Base-by-base conservation (phyloP, 2,797 vertebrate species). In the Tapera naevia region DNA sequence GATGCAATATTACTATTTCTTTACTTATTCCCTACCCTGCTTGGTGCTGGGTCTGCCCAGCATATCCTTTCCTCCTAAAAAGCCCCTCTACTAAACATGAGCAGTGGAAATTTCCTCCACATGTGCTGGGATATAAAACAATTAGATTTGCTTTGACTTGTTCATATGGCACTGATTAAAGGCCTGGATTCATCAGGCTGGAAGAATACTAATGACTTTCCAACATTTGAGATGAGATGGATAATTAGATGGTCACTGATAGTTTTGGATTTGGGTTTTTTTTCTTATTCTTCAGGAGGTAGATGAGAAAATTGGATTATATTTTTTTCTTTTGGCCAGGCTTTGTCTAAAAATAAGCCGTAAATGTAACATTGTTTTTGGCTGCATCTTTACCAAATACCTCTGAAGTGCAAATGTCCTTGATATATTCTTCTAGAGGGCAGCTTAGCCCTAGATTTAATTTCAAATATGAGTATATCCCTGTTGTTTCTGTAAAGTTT, bases 401-500 rank as follows among this genome's bases (percentile, higher is more conserved):
- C 76, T 64, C 71, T 85, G 27, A 94, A 90, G 65, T 51, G 17
- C 58, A 93, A 92, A 95, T 33, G 56, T 76, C 69, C 24, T 65
- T 61, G 30, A 65, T 87, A 56, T 27, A 41, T 61, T 90, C 45
- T 94, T 96, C 66, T 56, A 45, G 71, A 75, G 37, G 57, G 28
- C 46, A 75, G 51, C 21, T 91, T 94, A 83, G 35, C 57, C 61
- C 92, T 79, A 74, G 67, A 85, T 89, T 95, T 95, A 64, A 80
- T 92, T 96, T 93, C 66, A 84, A 93, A 91, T 83, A 60, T 60
- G 72, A 96, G 35, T 56, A 54, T 66, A 61, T 25, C 17, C 15
- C 50, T 79, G 43, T 81, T 62, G 54, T 92, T 94, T 80, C 60
- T 85, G 78, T 54, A 28, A 88, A 93, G 67, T 87, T 95, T 84